Base-by-base conservation (phyloP, 1,140 invertebrate genomes). In the Choristoneura fumiferana region DNA sequence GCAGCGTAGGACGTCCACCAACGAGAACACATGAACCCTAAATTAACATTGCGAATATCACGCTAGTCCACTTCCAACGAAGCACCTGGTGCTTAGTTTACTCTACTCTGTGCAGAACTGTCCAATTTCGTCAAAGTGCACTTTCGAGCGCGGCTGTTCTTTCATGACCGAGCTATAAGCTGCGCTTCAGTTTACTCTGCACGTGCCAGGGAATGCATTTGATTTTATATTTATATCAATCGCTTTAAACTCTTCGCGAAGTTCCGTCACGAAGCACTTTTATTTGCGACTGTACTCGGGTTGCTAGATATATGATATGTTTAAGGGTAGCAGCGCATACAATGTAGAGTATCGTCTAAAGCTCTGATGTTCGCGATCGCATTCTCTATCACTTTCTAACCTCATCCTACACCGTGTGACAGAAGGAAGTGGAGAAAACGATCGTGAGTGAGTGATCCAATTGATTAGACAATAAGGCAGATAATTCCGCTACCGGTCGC, bases 221-320 rank as follows among this genome's bases (percentile, higher is more conserved):
- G 43, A 49, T 22, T 49, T 22, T 49, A 29, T 29, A 6, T 6
- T 29, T 29, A 49, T 22, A 49, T 17, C 43, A 49, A 49, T 49
- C 18, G 17, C 18, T 22, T 49, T 49, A 45, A 45, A 33, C 43
- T 12, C 12, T 43, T 18, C 43, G 22, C 43, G 43, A 22, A 49
- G 22, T 12, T 17, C 22, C 43, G 18, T 49, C 43, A 29, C 43
- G 43, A 5, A 49, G 43, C 22, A 49, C 43, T 49, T 49, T 49
- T 49, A 49, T 49, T 49, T 22, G 17, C 43, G 17, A 49, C 17
- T 49, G 35, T 37, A 49, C 29, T 12, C 40, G 22, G 40, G 15
- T 14, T 5, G 43, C n/a, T n/a, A 6, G 22, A 12, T 18, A 49
- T 49, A 49, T 22, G 22, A n/a, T 37, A 49, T 29, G 22, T 6